A percentile compares a stretch with the other conserved stretches of the same genome.
Conservation (phyloP, 2,113 vertebrate species). For the Chamaea fasciata region DNA sequence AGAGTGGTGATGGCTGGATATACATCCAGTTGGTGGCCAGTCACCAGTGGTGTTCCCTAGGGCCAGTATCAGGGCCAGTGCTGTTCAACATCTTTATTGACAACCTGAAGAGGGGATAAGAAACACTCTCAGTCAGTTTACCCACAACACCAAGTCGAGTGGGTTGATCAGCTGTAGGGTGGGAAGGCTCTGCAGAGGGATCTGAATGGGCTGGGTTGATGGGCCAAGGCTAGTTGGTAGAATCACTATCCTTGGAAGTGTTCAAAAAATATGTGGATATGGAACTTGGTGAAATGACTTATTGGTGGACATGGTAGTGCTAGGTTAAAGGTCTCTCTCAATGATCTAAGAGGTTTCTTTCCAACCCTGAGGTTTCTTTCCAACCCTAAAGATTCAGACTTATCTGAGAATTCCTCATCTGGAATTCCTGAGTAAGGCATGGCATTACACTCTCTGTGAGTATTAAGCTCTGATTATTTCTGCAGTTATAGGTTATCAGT, state of each 20-base stretch:
- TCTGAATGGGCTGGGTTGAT: not conserved
- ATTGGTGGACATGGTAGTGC: not conserved
- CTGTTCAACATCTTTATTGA: fast-evolving
- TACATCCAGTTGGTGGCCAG: not conserved
- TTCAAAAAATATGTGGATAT: not conserved
- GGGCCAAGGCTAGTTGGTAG: no score
- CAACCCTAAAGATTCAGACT: not conserved
- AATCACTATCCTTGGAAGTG: fast-evolving
- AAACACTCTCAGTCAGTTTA: not conserved
- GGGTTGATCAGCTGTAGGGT: not conserved
- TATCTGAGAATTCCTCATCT: not conserved
- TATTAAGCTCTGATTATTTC: not conserved
- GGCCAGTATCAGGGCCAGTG: not conserved
- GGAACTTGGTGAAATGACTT: not conserved
- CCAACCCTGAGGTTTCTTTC: not conserved
- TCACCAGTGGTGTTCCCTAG: no score
- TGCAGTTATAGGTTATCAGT: not conserved
- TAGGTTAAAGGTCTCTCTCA: not conserved
- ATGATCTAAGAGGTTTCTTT: not conserved
- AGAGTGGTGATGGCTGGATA: not conserved
- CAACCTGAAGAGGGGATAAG: not conserved
- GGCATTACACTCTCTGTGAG: not conserved
- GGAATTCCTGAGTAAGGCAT: not conserved
- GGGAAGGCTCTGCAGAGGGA: not conserved
- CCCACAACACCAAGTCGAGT: not conserved